Percentiles rank a stretch among this genome's conserved stretches.
These are phyloP conservation scores for Drosophila nigrodunni DNA, from an alignment of 1,140 invertebrate species.

Conservation along the genomic window DNA sequence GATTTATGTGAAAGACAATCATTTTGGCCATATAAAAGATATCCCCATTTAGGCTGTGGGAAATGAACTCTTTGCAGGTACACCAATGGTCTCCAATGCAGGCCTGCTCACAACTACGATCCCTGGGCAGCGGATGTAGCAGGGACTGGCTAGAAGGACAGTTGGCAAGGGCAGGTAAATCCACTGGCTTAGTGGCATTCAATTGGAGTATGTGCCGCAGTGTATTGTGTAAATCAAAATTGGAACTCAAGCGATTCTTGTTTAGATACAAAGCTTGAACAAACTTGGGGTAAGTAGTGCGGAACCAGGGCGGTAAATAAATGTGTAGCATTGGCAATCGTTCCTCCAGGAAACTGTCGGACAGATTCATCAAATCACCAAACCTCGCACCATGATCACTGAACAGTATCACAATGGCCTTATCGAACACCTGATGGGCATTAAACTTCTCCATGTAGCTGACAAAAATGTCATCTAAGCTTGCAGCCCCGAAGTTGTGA, in stretches of 20 bases:
- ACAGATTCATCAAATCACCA: constrained; percentile 88
- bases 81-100: constrained; percentile 91
- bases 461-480: constrained; percentile 87
- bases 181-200: constrained; percentile 5
- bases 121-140: constrained; percentile 87
- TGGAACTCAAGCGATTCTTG: constrained; percentile 89
- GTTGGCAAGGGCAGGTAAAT: background rate
- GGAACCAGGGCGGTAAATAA: constrained; percentile 90
- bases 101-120: constrained; percentile 89
- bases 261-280: constrained; percentile 89
- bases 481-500: constrained; percentile 88
- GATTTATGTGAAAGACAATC: constrained; percentile 84
- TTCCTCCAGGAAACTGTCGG: constrained; percentile 93
- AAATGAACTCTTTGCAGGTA: constrained; percentile 87
- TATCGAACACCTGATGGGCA: constrained; percentile 85
- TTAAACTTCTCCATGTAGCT: constrained; percentile 85
- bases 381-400: constrained; percentile 97
- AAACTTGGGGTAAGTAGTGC: constrained; percentile 87
- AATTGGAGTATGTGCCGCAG: constrained; percentile 83
- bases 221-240: constrained; percentile 92
- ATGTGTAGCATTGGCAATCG: constrained; percentile 93
- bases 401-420: constrained; percentile 91
- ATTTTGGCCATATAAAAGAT: constrained; percentile 84
- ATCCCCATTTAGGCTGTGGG: constrained; percentile 62
- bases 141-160: constrained; percentile 89